phyloP scores from a whole-genome alignment of 2,888 invertebrate genomes.

The Clostera curtula region DNA sequence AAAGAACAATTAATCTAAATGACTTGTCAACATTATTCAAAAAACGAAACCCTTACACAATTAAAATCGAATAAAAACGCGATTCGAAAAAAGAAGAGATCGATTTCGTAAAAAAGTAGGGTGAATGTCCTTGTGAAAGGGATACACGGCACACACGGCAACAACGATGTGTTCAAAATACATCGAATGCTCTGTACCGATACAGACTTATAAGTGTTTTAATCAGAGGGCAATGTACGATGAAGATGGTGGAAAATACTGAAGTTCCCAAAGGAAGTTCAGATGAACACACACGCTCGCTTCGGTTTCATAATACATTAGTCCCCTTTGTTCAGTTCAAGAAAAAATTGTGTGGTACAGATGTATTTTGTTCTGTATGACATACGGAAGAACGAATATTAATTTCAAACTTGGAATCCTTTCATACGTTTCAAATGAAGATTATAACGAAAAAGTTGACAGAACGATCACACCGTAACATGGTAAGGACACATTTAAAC shows the following conservation, averaged over 20 bases:
- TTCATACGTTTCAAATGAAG: too few relatives aligned
- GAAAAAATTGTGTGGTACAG: constrained; percentile 17
- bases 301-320: constrained; percentile 29
- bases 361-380: constrained; percentile 20
- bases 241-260: constrained; percentile 1
- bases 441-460: too few relatives aligned
- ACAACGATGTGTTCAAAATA: constrained; percentile 20
- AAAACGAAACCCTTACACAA: constrained; percentile 51
- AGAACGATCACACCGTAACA: too few relatives aligned
- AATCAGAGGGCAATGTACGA: constrained; percentile 10
- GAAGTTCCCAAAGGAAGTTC: constrained; percentile 29
- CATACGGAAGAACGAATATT: constrained; percentile 16
- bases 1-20: constrained; percentile 54
- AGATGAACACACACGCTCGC: constrained; percentile 24
- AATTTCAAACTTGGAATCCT: constrained; percentile 2
- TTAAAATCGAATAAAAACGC: constrained; percentile 54
- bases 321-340: constrained; percentile 25
- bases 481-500: too few relatives aligned
- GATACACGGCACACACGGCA: constrained; percentile 21
- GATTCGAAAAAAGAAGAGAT: constrained; percentile 42
- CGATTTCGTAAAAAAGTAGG: constrained; percentile 51
- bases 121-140: constrained; percentile 56
- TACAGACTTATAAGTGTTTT: not conserved
- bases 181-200: constrained; percentile 22
- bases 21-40: constrained; percentile 52